These are phyloP conservation scores for Syritta pipiens DNA, from an alignment of 2,888 invertebrate species.

Conservation along the genomic window DNA sequence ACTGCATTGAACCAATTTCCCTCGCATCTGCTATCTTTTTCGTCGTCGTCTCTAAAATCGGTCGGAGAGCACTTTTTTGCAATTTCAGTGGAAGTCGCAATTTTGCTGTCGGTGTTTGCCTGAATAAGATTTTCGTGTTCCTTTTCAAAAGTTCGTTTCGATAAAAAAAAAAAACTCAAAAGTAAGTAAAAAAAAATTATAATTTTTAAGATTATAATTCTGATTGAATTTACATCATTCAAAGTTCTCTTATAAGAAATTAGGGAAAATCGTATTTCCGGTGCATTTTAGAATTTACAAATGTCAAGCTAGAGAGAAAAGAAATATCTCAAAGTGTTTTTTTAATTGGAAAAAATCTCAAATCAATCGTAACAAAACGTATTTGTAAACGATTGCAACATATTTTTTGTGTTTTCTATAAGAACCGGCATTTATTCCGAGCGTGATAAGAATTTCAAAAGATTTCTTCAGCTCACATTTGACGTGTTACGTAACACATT, in stretches of 20 bases:
- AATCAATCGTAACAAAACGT: conserved; percentile 45
- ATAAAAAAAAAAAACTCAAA: conserved; percentile 41
- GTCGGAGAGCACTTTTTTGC: conserved; percentile 35
- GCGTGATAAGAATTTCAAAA: conserved; percentile 44
- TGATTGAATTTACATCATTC: not conserved
- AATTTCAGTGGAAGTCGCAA: conserved; percentile 51
- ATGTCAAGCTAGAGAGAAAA: conserved; percentile 14
- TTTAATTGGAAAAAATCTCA: conserved; percentile 26
- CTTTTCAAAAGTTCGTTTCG: conserved; percentile 47
- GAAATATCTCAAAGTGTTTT: not conserved
- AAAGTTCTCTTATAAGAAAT: too few relatives aligned
- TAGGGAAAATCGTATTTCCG: conserved; percentile 11
- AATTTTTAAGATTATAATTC: not conserved
- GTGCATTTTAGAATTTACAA: conserved; percentile 13
- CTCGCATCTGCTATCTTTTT: conserved; percentile 17
- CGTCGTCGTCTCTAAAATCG: conserved; percentile 10
- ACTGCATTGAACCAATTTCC: conserved; percentile 44
- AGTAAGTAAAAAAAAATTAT: conserved; percentile 61
- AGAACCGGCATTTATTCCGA: conserved; percentile 37
- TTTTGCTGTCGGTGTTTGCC: conserved; percentile 61
- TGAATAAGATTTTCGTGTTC: conserved; percentile 60
- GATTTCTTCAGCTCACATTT: conserved; percentile 13
- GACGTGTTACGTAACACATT: conserved; percentile 58
- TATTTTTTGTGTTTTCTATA: conserved; percentile 15
- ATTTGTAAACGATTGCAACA: conserved; percentile 9